phyloP scores from a whole-genome alignment of 2,797 vertebrate genomes.

The Parambassis ranga region DNA sequence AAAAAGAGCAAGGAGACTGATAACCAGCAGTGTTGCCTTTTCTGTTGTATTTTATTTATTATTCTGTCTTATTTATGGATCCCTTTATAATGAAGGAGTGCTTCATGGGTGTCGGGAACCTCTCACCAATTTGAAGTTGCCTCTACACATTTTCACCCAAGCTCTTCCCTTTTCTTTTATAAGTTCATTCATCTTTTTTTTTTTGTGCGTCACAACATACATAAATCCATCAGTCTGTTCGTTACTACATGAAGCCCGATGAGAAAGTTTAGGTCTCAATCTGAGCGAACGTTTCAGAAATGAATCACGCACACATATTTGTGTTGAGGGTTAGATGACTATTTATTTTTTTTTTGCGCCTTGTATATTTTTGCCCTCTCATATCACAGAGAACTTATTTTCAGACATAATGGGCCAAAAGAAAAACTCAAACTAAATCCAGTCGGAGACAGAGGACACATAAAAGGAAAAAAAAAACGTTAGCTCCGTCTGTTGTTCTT shows the following conservation, averaged over 20 bases:
- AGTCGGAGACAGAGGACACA: slow-evolving; percentile 7
- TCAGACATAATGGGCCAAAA: background rate
- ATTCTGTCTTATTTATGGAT: slow-evolving; percentile 70
- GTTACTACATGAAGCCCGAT: slow-evolving; percentile 15
- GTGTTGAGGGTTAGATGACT: background rate
- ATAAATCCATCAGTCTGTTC: slow-evolving; percentile 7
- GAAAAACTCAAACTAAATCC: slow-evolving; percentile 12
- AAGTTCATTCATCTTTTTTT: slow-evolving; percentile 13
- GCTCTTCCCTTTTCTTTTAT: slow-evolving; percentile 39
- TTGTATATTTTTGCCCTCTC: background rate
- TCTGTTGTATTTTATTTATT: slow-evolving; percentile 70
- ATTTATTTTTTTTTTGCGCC: slow-evolving; percentile 12
- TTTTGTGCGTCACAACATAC: slow-evolving; percentile 16
- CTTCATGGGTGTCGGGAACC: slow-evolving; percentile 49
- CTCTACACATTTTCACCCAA: slow-evolving; percentile 41
- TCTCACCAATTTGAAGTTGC: slow-evolving; percentile 55
- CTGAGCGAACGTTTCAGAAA: slow-evolving; percentile 7
- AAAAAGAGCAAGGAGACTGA: slow-evolving; percentile 61
- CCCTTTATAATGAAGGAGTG: slow-evolving; percentile 68
- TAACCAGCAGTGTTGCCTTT: slow-evolving; percentile 82
- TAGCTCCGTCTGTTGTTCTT: slow-evolving; percentile 34
- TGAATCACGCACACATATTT: slow-evolving; percentile 1
- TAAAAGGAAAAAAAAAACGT: slow-evolving; percentile 8
- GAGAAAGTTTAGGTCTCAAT: slow-evolving; percentile 25
- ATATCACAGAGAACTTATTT: background rate